Evolutionary conservation across 2,113 vertebrate species (phyloP).

Genomic region (Alligator sinensis): DNA sequence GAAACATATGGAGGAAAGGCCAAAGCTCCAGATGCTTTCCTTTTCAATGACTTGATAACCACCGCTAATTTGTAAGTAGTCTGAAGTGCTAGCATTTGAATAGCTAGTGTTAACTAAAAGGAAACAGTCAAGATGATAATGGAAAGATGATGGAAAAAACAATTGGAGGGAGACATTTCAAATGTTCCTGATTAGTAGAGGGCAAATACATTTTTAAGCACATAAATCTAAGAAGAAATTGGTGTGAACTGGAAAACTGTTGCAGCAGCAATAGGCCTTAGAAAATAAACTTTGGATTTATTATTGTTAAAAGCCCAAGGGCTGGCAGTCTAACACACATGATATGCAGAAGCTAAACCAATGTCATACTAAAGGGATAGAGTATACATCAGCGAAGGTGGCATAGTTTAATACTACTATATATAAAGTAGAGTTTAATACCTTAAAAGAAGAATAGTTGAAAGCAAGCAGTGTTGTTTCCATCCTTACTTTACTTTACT

Average conservation of each 20-base stretch:
- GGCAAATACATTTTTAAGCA: constrained; percentile 30
- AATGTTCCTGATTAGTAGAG: constrained; percentile 30
- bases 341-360: constrained; percentile 45
- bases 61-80: neutral
- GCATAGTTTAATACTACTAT: constrained; percentile 7
- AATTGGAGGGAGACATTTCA: constrained; percentile 31
- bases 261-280: constrained; percentile 10
- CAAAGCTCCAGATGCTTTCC: neutral
- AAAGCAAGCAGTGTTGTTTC: constrained; percentile 6
- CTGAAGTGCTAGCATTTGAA: neutral
- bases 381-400: constrained; percentile 41
- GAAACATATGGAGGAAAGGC: neutral
- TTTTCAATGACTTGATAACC: neutral
- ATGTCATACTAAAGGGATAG: constrained; percentile 33
- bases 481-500: neutral
- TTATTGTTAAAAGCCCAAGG: constrained; percentile 41
- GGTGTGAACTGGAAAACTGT: constrained; percentile 14
- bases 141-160: constrained; percentile 3
- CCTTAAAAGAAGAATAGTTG: neutral
- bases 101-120: neutral
- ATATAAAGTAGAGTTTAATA: neutral
- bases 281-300: constrained; percentile 54
- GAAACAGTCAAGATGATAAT: neutral
- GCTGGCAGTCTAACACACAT: constrained; percentile 17
- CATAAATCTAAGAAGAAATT: constrained; percentile 37